phyloP scores from a whole-genome alignment of 2,113 vertebrate species.

The Pollachius pollachius region DNA sequence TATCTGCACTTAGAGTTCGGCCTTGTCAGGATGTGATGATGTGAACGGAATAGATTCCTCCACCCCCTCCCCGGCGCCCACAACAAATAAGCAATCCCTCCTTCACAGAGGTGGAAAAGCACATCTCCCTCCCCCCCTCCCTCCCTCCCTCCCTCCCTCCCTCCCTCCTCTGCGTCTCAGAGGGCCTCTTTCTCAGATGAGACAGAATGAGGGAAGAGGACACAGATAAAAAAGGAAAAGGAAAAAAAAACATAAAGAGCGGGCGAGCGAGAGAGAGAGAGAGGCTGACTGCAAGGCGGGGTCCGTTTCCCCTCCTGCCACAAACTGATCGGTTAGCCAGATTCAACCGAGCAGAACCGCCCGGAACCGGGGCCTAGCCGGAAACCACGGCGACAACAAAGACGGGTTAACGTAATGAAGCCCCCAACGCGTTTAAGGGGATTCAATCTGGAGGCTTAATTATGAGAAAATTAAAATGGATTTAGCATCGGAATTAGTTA shows the following conservation, averaged over 20 bases:
- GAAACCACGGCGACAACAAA: constrained; percentile 68
- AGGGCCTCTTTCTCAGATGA: constrained; percentile 69
- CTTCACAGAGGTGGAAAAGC: constrained; percentile 71
- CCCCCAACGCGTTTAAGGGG: constrained; percentile 71
- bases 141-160: constrained; percentile 45
- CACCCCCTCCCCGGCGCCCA: constrained; percentile 58
- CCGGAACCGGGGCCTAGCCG: constrained; percentile 21
- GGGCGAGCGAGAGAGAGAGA: constrained; percentile 46
- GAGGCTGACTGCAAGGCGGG: constrained; percentile 42
- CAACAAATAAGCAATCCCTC: constrained; percentile 71
- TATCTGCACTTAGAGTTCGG: constrained; percentile 72
- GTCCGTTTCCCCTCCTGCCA: constrained; percentile 57
- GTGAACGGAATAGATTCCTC: constrained; percentile 71
- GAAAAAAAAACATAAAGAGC: constrained; percentile 3
- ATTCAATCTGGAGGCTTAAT: constrained; percentile 78
- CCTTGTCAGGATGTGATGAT: constrained; percentile 74
- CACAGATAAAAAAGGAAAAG: not conserved
- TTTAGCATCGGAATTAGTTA: constrained; percentile 81
- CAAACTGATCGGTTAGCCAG: constrained; percentile 72
- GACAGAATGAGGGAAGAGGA: constrained; percentile 26
- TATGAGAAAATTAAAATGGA: constrained; percentile 79
- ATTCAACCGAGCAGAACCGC: constrained; percentile 68
- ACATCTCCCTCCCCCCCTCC: constrained; percentile 67
- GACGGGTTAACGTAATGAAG: constrained; percentile 74
- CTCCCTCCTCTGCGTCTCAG: constrained; percentile 63